Evolutionary conservation across 1,140 invertebrate species (phyloP), one percentile per base, ranked within the genome.

Genomic region (Dufourea novaeangliae): DNA sequence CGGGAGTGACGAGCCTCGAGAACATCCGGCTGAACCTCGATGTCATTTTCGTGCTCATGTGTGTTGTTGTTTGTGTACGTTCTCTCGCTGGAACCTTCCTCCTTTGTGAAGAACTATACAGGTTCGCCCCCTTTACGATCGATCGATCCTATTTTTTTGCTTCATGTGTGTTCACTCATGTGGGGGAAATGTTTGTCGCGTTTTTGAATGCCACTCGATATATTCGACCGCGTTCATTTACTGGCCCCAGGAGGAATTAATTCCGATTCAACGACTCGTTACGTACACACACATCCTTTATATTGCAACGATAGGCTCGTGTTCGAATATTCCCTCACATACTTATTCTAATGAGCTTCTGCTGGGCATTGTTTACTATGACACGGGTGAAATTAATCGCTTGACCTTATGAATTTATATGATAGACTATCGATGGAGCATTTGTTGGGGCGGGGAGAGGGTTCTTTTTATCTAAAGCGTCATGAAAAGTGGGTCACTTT

Each of bases 321-420:
- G n/a, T 14, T n/a, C 34, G 34, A 2, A 41, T n/a, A 17, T n/a
- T n/a, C 20, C 46, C 46, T 14, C 20, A 7, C 32, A 10, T 17
- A 41, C 14, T 73, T 56, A 74, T 1, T 22, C 14, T n/a, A 34
- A 67, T 34, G 37, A 56, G 29, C n/a, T 14, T 20, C 63, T 41
- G 32, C 25, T 3, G 6, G 32, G 27, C 22, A 29, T 50, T 59
- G 29, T 66, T 74, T 75, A 46, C 20, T 5, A 37, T n/a, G 8
- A 22, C 7, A 14, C 32, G 7, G 8, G 6, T 29, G 3, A 59
- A 22, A 57, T 46, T 27, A 68, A 69, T 75, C 37, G 5, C 22
- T 46, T 2, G 5, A 17, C 1, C 22, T 59, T 68, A 68, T 46
- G 22, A 34, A 63, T 54, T n/a, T n/a, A 70, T 27, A 3, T 17